These are phyloP conservation scores for Esox masquinongy DNA, from an alignment of 2,797 vertebrate genomes.

Conservation along the genomic window DNA sequence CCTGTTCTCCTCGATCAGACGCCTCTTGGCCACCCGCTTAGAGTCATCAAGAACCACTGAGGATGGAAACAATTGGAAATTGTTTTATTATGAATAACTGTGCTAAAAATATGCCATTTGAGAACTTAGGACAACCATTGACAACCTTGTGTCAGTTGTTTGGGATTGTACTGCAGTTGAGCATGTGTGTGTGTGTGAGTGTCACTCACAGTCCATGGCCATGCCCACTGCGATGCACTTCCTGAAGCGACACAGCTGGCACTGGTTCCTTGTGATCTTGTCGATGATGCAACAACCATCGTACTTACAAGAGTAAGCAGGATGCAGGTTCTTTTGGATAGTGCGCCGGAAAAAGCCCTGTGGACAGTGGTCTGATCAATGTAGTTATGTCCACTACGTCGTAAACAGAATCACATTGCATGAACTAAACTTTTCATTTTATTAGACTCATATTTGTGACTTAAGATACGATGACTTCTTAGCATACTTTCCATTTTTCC, in stretches of 20 bases:
- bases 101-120: not conserved
- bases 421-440: not conserved
- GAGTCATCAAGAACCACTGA: constrained; percentile 94
- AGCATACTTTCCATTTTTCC: too few species aligned
- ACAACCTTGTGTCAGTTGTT: not conserved
- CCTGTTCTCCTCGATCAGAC: constrained; percentile 96
- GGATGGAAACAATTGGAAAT: not conserved
- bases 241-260: constrained; percentile 97
- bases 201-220: constrained; percentile 96
- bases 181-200: not conserved
- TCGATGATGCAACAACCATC: constrained; percentile 96
- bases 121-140: too few species aligned
- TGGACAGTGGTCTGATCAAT: not conserved
- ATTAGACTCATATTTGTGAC: too few species aligned
- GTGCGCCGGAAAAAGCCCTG: constrained; percentile 97
- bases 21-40: constrained; percentile 94
- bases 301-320: constrained; percentile 95
- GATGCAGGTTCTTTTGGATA: constrained; percentile 98
- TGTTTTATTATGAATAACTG: not conserved
- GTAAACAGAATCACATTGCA: not conserved
- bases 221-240: constrained; percentile 97
- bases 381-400: not conserved
- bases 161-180: constrained; percentile 13
- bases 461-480: too few species aligned
- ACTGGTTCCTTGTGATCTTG: constrained; percentile 98